Evolutionary conservation across 53 echinoderm and acorn worm genomes (phyloP).

Genomic region (Henricia sp.): DNA sequence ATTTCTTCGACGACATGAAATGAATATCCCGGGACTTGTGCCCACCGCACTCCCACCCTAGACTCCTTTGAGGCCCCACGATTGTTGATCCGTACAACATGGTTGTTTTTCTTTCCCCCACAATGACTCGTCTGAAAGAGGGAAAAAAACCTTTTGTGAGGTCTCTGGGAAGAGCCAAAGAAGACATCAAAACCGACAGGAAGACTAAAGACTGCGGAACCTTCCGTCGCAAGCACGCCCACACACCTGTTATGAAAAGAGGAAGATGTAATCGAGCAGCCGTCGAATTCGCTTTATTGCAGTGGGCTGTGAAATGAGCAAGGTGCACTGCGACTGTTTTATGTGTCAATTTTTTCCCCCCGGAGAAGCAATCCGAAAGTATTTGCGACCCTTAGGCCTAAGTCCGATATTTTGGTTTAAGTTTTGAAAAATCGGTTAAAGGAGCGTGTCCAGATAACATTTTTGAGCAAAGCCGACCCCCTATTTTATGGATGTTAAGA

Average conservation of each 20-base stretch:
- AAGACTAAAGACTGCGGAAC: slow-evolving; percentile 10
- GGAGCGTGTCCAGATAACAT: too few species aligned
- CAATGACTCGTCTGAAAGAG: background rate
- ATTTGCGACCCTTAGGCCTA: too few species aligned
- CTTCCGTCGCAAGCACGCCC: slow-evolving; percentile 25
- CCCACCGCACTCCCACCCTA: background rate
- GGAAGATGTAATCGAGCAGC: slow-evolving; percentile 32
- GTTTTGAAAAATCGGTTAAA: too few species aligned
- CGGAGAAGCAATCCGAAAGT: too few species aligned
- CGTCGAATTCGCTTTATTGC: slow-evolving; percentile 10
- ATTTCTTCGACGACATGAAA: background rate
- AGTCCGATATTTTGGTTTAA: too few species aligned
- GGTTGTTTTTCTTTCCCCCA: slow-evolving; percentile 12
- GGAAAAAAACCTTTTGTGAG: background rate
- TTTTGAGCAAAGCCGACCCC: too few species aligned
- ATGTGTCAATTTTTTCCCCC: background rate
- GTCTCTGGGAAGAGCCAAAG: background rate
- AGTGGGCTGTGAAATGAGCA: background rate
- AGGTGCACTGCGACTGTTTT: slow-evolving; percentile 2
- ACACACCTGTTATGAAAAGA: slow-evolving; percentile 35
- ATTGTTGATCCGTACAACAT: slow-evolving; percentile 6
- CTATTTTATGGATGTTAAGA: too few species aligned
- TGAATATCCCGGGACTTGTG: background rate
- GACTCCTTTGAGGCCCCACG: background rate
- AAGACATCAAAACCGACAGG: slow-evolving; percentile 19